Conservation (phyloP, 2,113 vertebrate genomes). For the Carlito syrichta region DNA sequence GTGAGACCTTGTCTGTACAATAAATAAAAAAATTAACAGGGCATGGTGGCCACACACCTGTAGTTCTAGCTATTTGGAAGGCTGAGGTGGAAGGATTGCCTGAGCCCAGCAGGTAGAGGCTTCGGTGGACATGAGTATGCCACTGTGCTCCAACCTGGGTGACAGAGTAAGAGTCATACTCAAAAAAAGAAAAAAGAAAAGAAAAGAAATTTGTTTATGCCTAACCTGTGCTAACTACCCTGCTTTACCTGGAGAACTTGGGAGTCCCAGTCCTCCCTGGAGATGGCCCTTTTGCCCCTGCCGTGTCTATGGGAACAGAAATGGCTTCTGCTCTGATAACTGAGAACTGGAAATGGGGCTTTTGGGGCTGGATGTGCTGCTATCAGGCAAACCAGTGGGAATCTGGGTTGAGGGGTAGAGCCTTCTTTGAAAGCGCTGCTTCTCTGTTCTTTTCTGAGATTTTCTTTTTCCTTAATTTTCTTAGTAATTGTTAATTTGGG, state of each 20-base stretch:
- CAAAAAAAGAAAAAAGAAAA: too few relatives aligned
- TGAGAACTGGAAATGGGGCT: neutral
- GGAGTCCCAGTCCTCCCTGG: neutral
- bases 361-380: neutral
- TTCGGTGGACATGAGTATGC: too few relatives aligned
- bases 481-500: constrained; percentile 1
- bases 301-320: neutral
- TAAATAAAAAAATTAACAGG: too few relatives aligned
- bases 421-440: neutral
- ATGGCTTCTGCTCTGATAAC: neutral
- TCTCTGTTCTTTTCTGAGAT: neutral
- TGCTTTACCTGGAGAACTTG: neutral
- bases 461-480: neutral
- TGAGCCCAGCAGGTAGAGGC: too few relatives aligned
- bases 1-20: too few relatives aligned
- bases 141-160: too few relatives aligned
- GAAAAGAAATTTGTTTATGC: too few relatives aligned
- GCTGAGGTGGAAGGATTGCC: too few relatives aligned
- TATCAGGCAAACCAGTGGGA: neutral
- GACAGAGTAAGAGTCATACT: too few relatives aligned
- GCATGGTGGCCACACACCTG: too few relatives aligned
- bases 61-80: too few relatives aligned
- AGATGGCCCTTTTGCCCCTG: neutral
- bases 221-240: too few relatives aligned
- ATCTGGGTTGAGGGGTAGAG: neutral